Base-by-base conservation (phyloP, 2,797 vertebrate genomes). In the Momotus momota region DNA sequence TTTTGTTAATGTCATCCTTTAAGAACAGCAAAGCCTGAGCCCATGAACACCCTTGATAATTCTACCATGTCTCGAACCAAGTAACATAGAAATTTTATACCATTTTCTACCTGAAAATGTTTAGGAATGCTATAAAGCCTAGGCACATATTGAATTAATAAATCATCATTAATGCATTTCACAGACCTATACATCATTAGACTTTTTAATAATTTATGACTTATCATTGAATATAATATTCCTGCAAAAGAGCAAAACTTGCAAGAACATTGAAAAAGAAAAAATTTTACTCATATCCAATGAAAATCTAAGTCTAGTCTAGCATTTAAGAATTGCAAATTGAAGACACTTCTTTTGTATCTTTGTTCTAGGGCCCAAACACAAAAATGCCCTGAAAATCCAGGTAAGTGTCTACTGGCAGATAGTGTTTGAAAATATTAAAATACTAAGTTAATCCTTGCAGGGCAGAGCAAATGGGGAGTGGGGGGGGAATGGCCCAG, bases 381-480 rank as follows among this genome's bases (percentile, higher is more conserved):
- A 46, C 98, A 94, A 65, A 97, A 93, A 75, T 57, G 83, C 95
- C 91, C 94, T 58, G 98, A 98, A 79, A 97, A 97, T 49, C 78
- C 64, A 97, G 98, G 98, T 98, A 95, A 97, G 87, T 66, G 11
- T 54, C 38, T 33, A 35, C 14, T 93, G 65, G 14, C 31, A 81
- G 29, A 29, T 20, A 51, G 1, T 12, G 4, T 33, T 88, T 22
- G 8, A 77, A 94, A 84, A 20, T 19, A 51, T 35, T 40, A 40
- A 88, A 84, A 72, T 45, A 12, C 7, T 54, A 73, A 41, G 45
- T 31, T 43, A 54, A 26, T 43, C 17, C 8, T 61, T 31, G 26
- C 29, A 60, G 55, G 25, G 15, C 35, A 70, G n/a, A 69, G 15
- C 65, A 58, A 54, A 15, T 10, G 31, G 21, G 15, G 16, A 26